Base-by-base conservation (phyloP, 1,140 invertebrate genomes). In the Anastrepha ludens region DNA sequence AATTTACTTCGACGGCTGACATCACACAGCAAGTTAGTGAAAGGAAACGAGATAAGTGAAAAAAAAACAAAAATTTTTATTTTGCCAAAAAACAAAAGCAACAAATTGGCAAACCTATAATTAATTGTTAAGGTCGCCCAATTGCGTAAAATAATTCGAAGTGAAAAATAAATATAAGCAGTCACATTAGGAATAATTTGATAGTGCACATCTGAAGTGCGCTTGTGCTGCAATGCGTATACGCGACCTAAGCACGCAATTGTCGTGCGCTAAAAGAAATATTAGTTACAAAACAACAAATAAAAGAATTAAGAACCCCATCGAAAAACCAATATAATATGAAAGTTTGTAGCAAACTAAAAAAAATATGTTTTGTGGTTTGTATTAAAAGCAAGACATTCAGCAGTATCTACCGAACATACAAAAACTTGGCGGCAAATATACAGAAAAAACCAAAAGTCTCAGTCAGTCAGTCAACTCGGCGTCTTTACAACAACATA, bases 1-100 rank as follows among this genome's bases (percentile, higher is more conserved):
- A 81, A 81, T 81, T 81, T 9, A 55, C n/a, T 55, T 50, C 11
- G 70, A 74, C 70, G 39, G 70, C 8, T n/a, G 17, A n/a, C 17
- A 15, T 64, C 13, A 44, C 44, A 74, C 11, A 74, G 3, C 41
- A 2, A 29, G 70, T 29, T 67, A 39, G 39, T 44, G 47, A 47
- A n/a, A 13, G 15, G 3, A n/a, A 6, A 39, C 3, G 3, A 4
- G 7, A 81, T 55, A 81, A 9, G 13, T 62, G 11, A 50, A 50
- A 50, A 8, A 78, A 55, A 15, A 47, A 17, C 1, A 70, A 17
- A 62, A 11, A 7, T 4, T 13, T 62, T 62, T 4, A 17, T 17
- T 62, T 4, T 62, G 60, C 60, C 17, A 17, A n/a, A 17, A n/a
- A 62, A 62, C 13, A 6, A n/a, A 62, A 62, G 15, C 41, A 15